These are phyloP conservation scores for Tuberolachnus salignus DNA, from an alignment of 2,888 invertebrate genomes.

Conservation along the genomic window DNA sequence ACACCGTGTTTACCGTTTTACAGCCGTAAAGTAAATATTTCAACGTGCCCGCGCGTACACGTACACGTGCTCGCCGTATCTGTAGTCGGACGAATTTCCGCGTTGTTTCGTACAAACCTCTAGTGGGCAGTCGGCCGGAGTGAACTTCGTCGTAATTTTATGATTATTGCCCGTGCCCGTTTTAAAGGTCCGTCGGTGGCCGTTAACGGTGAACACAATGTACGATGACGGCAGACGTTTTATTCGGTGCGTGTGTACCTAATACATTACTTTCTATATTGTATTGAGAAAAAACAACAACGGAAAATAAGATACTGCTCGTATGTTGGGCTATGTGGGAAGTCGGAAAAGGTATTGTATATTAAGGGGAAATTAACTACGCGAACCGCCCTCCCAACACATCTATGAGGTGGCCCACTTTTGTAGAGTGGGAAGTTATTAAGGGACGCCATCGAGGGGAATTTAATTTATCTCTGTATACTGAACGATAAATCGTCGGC, in stretches of 20 bases:
- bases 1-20: background rate
- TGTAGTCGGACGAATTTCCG: conserved; percentile 9
- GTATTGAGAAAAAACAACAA: too few relatives aligned
- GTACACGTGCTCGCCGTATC: too few relatives aligned
- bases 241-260: background rate
- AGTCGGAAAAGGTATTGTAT: too few relatives aligned
- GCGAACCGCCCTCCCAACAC: too few relatives aligned
- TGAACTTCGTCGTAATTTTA: conserved; percentile 21
- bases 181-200: background rate
- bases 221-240: background rate
- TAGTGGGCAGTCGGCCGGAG: background rate
- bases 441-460: too few relatives aligned
- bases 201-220: background rate
- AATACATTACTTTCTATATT: background rate
- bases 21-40: conserved; percentile 31
- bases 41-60: background rate
- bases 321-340: too few relatives aligned
- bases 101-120: conserved; percentile 14
- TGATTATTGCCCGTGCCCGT: background rate
- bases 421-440: too few relatives aligned
- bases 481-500: too few relatives aligned
- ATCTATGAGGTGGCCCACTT: too few relatives aligned
- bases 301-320: too few relatives aligned
- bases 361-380: too few relatives aligned
- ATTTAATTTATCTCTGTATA: too few relatives aligned